Percentiles rank a stretch among this genome's conserved stretches.
These are phyloP conservation scores for Pseudochirops cupreus DNA, from an alignment of 2,797 vertebrate genomes.

Conservation along the genomic window DNA sequence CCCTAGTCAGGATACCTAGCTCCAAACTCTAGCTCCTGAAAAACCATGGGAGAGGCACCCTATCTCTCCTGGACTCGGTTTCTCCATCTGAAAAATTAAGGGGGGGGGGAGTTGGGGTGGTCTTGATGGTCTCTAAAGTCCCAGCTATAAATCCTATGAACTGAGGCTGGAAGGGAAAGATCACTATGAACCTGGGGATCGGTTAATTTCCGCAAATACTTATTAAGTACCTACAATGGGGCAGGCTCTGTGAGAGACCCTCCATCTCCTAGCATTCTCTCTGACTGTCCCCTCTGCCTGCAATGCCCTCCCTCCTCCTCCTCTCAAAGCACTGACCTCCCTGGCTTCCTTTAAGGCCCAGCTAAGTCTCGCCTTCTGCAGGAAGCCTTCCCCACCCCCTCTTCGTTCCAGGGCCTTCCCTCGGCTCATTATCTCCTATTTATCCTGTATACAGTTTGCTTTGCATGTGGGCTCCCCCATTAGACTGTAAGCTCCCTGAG, in stretches of 20 bases:
- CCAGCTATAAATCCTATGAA: background rate
- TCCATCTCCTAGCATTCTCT: background rate
- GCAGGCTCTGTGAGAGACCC: background rate
- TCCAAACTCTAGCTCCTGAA: conserved; percentile 18
- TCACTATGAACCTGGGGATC: background rate
- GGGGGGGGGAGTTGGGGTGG: background rate
- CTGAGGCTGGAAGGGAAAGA: background rate
- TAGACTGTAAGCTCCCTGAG: background rate
- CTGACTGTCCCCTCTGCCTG: background rate
- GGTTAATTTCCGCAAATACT: background rate
- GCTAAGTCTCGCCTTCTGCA: background rate
- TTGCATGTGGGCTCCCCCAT: background rate
- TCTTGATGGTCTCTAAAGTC: background rate
- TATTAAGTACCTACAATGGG: background rate
- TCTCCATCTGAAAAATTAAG: conserved; percentile 26
- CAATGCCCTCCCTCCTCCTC: background rate
- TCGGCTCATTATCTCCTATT: background rate
- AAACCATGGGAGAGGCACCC: background rate
- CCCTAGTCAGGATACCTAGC: background rate
- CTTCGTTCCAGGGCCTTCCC: background rate
- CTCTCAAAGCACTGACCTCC: no score
- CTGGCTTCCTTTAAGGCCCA: no score
- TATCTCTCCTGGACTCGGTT: conserved; percentile 42
- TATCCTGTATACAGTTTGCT: background rate
- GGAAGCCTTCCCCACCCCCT: background rate